Percentiles rank a stretch among this genome's conserved stretches.
phyloP scores from a whole-genome alignment of 2,888 invertebrate species.

The Tridacna crocea region DNA sequence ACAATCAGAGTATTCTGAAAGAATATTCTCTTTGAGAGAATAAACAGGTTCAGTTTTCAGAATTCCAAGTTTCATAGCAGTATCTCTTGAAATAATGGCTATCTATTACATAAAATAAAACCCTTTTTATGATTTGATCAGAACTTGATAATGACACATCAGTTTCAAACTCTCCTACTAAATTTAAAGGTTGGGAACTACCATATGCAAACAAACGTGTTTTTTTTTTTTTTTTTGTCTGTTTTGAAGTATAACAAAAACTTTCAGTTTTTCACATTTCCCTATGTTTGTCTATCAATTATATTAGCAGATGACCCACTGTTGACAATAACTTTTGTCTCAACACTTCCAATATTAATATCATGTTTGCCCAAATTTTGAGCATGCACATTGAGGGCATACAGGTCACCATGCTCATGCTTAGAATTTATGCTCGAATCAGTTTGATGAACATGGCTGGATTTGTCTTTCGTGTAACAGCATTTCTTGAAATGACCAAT shows the following conservation, averaged over 20 bases:
- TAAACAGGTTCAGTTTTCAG: too few species aligned
- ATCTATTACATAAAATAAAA: conserved; percentile 23
- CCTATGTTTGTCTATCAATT: conserved; percentile 1
- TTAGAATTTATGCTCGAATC: background rate
- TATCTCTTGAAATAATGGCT: too few species aligned
- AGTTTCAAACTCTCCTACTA: conserved; percentile 19
- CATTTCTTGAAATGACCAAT: too few species aligned
- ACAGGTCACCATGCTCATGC: background rate
- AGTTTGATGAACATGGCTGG: background rate
- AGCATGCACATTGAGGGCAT: background rate
- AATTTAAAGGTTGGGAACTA: conserved; percentile 16
- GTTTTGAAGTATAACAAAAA: too few species aligned
- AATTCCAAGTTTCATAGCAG: too few species aligned
- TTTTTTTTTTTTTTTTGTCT: too few species aligned
- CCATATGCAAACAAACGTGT: conserved; percentile 37
- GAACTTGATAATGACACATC: background rate
- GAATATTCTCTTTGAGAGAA: too few species aligned
- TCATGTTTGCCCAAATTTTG: background rate
- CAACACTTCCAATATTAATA: background rate
- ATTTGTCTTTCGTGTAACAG: too few species aligned
- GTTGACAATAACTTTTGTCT: background rate
- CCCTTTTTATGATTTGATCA: background rate
- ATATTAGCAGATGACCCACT: conserved; percentile 8
- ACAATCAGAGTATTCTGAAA: too few species aligned
- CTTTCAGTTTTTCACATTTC: background rate